Evolutionary conservation across 2,888 invertebrate species (phyloP), one percentile per base, ranked within the genome.

Genomic region (Steinernema carpocapsae): DNA sequence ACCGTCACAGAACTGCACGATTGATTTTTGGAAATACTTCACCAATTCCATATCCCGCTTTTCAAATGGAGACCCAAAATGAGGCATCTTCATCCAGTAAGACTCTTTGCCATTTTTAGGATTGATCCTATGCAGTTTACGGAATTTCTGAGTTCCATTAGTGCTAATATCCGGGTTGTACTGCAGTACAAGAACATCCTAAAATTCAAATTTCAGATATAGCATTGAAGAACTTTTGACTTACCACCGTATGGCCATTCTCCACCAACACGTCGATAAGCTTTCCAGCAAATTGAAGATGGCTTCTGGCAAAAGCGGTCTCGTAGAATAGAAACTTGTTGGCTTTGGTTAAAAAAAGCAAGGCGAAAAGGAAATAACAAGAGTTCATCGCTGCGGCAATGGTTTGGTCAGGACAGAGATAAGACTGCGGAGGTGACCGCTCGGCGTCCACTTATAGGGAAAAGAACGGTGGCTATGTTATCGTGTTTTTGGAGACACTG

Each of bases 1-100:
- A 56, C 56, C 56, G 12, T 56, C 56, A 26, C 56, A 56, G 56
- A 56, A 56, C 26, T 56, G 56, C 56, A 7, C 56, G 6, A 22
- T 14, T 14, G 56, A 12, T 17, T 56, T 14, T 6, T 56, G 12
- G 26, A 56, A 56, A 17, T 6, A 24, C 2, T 56, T 26, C 26
- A 7, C 6, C 22, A 26, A 56, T 17, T 19, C 56, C 12, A 19
- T 24, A 7, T 19, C 2, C 26, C 26, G 4, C 7, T 56, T 56
- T 4, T 24, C 56, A 17, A 56, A 56, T 3, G 56, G 56, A 6
- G 56, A 56, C 22, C 26, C 26, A 6, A 56, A 56, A 56, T 56
- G 56, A 1, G 56, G 24, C 56, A 56, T 56, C 26, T 56, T 19
- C 56, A 56, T 56, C 56, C 56, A 56, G 26, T 7, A 22, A 12